Conservation (phyloP, 2,888 invertebrate genomes). For the Diabrotica balteata region DNA sequence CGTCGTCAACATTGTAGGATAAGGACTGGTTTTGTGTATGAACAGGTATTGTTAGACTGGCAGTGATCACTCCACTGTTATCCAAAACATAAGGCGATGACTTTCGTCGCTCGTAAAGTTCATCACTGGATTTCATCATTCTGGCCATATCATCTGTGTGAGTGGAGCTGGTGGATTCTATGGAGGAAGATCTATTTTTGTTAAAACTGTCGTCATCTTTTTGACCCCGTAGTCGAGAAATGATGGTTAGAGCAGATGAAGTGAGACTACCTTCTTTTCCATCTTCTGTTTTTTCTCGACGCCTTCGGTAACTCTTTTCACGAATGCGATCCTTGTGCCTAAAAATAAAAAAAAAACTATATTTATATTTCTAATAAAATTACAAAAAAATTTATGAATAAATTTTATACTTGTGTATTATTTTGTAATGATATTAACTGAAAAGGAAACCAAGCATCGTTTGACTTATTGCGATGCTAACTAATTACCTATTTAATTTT, state of each 20-base stretch:
- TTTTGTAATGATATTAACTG: too few relatives aligned
- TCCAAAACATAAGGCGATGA: slow-evolving; percentile 67
- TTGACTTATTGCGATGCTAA: too few relatives aligned
- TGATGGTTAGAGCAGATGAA: slow-evolving; percentile 65
- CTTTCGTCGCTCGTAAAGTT: slow-evolving; percentile 61
- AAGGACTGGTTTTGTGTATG: slow-evolving; percentile 51
- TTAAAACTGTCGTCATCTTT: slow-evolving; percentile 56
- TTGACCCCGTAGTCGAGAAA: slow-evolving; percentile 61
- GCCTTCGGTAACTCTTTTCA: slow-evolving; percentile 60
- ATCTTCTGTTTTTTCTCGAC: slow-evolving; percentile 60
- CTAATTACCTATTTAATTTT: too few relatives aligned
- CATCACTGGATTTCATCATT: slow-evolving; percentile 44
- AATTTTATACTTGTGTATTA: too few relatives aligned
- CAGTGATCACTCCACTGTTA: slow-evolving; percentile 75
- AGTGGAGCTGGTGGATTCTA: slow-evolving; percentile 60
- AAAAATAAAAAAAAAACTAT: slow-evolving; percentile 20
- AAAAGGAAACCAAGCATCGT: too few relatives aligned
- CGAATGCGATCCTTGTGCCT: slow-evolving; percentile 59
- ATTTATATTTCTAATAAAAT: too few relatives aligned
- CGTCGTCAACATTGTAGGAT: slow-evolving; percentile 67
- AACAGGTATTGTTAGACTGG: slow-evolving; percentile 79
- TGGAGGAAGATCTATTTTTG: slow-evolving; percentile 57
- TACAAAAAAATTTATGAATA: too few relatives aligned
- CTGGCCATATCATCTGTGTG: slow-evolving; percentile 65
- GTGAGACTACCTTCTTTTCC: slow-evolving; percentile 58